Base-by-base conservation (phyloP, 2,888 invertebrate species). In the Dynastes tityus region DNA sequence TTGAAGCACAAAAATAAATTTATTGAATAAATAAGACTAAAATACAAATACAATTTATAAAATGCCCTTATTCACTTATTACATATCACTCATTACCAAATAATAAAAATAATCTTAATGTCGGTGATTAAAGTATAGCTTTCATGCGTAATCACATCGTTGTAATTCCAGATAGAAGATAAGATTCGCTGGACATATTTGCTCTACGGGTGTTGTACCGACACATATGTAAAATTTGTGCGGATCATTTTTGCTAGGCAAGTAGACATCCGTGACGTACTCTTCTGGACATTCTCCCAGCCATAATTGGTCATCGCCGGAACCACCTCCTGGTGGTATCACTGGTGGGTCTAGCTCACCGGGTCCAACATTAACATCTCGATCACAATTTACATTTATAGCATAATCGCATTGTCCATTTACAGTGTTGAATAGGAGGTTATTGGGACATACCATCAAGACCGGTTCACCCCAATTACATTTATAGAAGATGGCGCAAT, bases 371-470 rank as follows among this genome's bases (percentile, higher is more conserved):
- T 13, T 22, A 49, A 16, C 53, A 53, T 29, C 16, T 8, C 70
- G 70, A 32, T 70, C 70, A 6, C 70, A 70, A 55, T 67, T 51
- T 27, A 67, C 67, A 6, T 67, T 49, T 22, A 27, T 49, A 22
- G 49, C 16, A 11, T 77, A 78, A 55, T 81, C 78, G 32, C 81
- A 81, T 49, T 74, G 37, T 22, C 77, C 70, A 67, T 64, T 73
- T n/a, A 40, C 16, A 11, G 73, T 63, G 51, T 78, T 78, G 70
- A 78, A 81, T 40, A 77, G 65, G 13, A 81, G 76, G 22, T 61
- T 77, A 40, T 61, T 77, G 6, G 78, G 80, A 70, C 76, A 76
- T 40, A 27, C 71, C 51, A 63, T 45, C 3, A 22, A 11, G 8
- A 58, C 29, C 8, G 77, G 49, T 61, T 27, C 32, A 8, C 77